Evolutionary conservation across 1,140 invertebrate genomes (phyloP).

Genomic region (Agrypnia vestita): DNA sequence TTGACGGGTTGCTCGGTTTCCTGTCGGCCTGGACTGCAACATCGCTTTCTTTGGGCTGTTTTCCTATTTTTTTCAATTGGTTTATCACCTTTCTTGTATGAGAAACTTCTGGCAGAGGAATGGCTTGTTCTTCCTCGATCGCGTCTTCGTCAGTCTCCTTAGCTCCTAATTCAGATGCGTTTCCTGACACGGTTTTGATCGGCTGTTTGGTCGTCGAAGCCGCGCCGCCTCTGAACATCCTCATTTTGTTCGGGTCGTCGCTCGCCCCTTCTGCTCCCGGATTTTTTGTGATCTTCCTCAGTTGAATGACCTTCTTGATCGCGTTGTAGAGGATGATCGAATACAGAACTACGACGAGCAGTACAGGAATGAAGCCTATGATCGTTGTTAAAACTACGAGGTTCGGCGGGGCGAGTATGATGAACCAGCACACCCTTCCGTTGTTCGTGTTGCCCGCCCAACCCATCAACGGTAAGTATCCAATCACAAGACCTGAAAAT

Average conservation of each 20-base stretch:
- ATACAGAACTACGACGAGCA: constrained; percentile 72
- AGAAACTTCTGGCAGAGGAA: background rate
- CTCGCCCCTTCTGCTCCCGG: background rate
- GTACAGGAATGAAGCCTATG: constrained; percentile 72
- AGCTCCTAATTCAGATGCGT: constrained; percentile 4
- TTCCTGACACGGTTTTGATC: constrained; percentile 6
- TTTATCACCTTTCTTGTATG: constrained; percentile 3
- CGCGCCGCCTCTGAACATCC: constrained; percentile 43
- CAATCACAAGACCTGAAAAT: constrained; percentile 71
- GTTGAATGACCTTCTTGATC: constrained; percentile 50
- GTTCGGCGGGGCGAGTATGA: constrained; percentile 69
- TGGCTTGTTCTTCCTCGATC: constrained; percentile 4
- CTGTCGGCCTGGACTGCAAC: constrained; percentile 32
- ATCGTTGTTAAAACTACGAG: constrained; percentile 72
- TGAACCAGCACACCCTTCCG: constrained; percentile 72
- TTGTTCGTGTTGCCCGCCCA: constrained; percentile 71
- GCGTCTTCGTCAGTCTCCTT: background rate
- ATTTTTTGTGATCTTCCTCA: constrained; percentile 34
- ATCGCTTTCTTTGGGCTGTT: background rate
- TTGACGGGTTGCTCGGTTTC: constrained; percentile 65
- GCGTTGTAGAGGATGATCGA: constrained; percentile 65
- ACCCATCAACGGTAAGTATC: constrained; percentile 73
- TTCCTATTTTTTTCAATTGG: constrained; percentile 24
- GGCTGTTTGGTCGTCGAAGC: background rate
- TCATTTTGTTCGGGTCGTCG: constrained; percentile 9